Evolutionary conservation across 2,888 invertebrate species (phyloP), one percentile per base, ranked within the genome.

Genomic region (Heliconius ethilla): DNA sequence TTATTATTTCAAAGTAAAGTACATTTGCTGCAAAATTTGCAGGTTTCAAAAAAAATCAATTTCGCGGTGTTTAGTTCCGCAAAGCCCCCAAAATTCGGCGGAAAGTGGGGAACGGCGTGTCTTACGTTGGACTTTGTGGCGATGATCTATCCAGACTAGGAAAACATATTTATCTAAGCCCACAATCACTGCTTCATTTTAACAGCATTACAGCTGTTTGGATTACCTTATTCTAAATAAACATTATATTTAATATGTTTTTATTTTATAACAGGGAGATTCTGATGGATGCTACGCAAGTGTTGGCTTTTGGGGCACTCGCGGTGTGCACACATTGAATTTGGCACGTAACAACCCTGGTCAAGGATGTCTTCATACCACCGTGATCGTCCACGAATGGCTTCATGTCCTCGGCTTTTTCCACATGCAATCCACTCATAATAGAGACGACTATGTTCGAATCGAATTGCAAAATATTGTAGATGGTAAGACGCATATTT

Each of bases 341-440:
- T 84, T 96, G 69, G 92, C 92, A 0, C 89, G 90, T 62, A 89
- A 88, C 84, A 78, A 77, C 0, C 88, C 89, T 4, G 95, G 95
- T 2, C 89, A 91, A 4, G 95, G 95, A 69, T 96, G 96, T 86
- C 94, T 96, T 85, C 89, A 92, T 2, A 95, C 95, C 83, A 96
- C 96, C n/a, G 96, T 96, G 82, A 95, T 97, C 78, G 95, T 96
- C 37, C 97, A 98, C 90, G 98, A 98, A 88, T 94, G 97, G 86
- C 95, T 93, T 87, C 94, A 94, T 83, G 89, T 91, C 84, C 89
- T 93, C 2, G 94, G 93, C 67, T 93, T 94, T 89, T 86, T 91
- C 51, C 94, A 94, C 85, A 93, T 94, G 93, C 94, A 94, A 81
- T 91, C 93, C 59, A 92, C 93, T 0, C 84, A 88, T 83, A 83